Conservation (phyloP, 2,888 invertebrate genomes). For the Margaritifera margaritifera region DNA sequence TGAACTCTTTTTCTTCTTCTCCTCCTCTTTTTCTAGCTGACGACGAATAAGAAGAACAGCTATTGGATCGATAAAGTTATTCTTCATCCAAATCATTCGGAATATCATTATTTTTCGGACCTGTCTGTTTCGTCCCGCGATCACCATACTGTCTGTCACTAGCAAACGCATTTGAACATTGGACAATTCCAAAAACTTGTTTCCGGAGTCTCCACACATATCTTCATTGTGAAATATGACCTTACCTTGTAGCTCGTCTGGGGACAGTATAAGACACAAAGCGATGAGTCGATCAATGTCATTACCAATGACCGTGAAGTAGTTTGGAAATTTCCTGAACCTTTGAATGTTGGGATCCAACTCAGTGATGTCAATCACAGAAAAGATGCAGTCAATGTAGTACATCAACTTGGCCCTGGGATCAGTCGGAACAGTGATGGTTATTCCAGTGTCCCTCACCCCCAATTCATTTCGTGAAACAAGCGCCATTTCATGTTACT, state of each 20-base stretch:
- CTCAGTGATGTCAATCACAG: slow-evolving; percentile 24
- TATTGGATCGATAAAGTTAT: slow-evolving; percentile 4
- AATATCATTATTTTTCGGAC: slow-evolving; percentile 36
- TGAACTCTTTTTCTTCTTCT: too few relatives aligned
- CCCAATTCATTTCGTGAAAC: slow-evolving; percentile 11
- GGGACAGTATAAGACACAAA: slow-evolving; percentile 24
- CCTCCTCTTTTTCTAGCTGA: too few relatives aligned
- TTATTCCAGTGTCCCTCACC: slow-evolving; percentile 9
- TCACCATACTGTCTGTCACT: slow-evolving; percentile 28
- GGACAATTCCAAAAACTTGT: slow-evolving; percentile 29
- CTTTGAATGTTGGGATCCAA: slow-evolving; percentile 15
- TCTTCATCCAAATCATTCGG: slow-evolving; percentile 27
- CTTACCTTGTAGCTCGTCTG: slow-evolving; percentile 24
- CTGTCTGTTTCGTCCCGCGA: slow-evolving; percentile 27
- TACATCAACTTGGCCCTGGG: slow-evolving; percentile 34
- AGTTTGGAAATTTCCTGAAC: slow-evolving; percentile 21
- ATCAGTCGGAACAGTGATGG: slow-evolving; percentile 20
- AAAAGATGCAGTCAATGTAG: slow-evolving; percentile 30
- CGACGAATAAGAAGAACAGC: too few relatives aligned
- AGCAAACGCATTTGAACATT: slow-evolving; percentile 22
- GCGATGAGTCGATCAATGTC: slow-evolving; percentile 26
- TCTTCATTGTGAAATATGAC: slow-evolving; percentile 33
- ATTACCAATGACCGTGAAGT: slow-evolving; percentile 11
- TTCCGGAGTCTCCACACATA: slow-evolving; percentile 20
- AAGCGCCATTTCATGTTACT: background rate